Base-by-base conservation (phyloP, 2,113 vertebrate species). In the Spilogale gracilis region DNA sequence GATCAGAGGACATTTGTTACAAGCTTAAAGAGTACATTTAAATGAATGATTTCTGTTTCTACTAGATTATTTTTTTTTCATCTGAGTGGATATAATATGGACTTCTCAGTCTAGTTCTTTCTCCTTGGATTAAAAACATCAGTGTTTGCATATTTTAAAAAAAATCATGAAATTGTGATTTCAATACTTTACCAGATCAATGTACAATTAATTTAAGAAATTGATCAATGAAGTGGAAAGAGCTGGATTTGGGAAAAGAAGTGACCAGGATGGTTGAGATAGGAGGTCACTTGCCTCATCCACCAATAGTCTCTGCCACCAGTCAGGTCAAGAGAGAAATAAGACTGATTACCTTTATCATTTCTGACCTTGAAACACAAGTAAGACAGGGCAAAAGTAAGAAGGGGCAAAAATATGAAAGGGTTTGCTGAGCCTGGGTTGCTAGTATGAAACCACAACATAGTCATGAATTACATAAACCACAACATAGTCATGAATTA, bases 1-100 rank as follows among this genome's bases (percentile, higher is more conserved):
- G n/a, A 76, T 83, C 54, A 69, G 60, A 92, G 69, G 20, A 6
- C 23, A 9, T 67, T 73, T 87, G 3, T n/a, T 63, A 45, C 14
- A 90, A 94, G 61, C 27, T 81, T 89, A 85, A 91, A 83, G 48
- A 94, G 43, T 50, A 43, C 14, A 69, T 17, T 94, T 61, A 94
- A 89, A 50, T 71, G 27, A 32, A 20, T 6, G 5, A 61, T 96
- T 45, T 86, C 50, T 85, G 1, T 38, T 88, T 32, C 52, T 69
- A 48, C 30, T 54, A 71, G 43, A 94, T 21, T 69, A n/a, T 69
- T 45, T 81, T 69, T 69, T 38, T 56, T 82, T 81, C 30, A 43
- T 45, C 30, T 81, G 38, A 74, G 18, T n/a, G 30, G 30, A 38
- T 25, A 43, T 10, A 43, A 45, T 45, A 2, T 60, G 32, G 78